phyloP scores from a whole-genome alignment of 2,113 vertebrate genomes.

The Laticauda colubrina region DNA sequence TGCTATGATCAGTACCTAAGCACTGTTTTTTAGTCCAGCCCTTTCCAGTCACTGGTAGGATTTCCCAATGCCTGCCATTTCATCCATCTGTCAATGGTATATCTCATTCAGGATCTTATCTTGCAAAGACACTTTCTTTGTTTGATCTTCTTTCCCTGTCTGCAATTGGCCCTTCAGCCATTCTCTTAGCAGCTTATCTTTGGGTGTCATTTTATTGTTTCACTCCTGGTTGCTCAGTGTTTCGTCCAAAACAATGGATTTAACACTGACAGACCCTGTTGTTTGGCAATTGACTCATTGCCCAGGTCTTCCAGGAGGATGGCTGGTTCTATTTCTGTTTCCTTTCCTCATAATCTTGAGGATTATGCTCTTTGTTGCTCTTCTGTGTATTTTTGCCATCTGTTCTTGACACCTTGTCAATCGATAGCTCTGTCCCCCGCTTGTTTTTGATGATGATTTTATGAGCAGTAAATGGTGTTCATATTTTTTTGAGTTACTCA shows the following conservation, averaged over 20 bases:
- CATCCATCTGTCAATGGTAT: background rate
- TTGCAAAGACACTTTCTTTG: background rate
- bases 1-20: background rate
- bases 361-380: background rate
- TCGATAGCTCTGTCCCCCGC: background rate
- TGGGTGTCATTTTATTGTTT: background rate
- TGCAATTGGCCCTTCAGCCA: background rate
- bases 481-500: background rate
- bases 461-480: background rate
- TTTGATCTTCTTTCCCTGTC: background rate
- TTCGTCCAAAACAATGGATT: background rate
- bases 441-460: background rate
- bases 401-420: background rate
- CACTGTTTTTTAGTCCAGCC: background rate
- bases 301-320: background rate
- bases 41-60: background rate
- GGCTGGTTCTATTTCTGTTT: background rate
- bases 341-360: background rate
- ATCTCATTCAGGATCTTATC: background rate
- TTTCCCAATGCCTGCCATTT: background rate
- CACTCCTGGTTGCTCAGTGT: background rate
- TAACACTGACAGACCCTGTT: background rate
- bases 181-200: background rate
- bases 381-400: background rate
- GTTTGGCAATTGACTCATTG: background rate